Base-by-base conservation (phyloP, 2,797 vertebrate species). In the Semotilus atromaculatus region DNA sequence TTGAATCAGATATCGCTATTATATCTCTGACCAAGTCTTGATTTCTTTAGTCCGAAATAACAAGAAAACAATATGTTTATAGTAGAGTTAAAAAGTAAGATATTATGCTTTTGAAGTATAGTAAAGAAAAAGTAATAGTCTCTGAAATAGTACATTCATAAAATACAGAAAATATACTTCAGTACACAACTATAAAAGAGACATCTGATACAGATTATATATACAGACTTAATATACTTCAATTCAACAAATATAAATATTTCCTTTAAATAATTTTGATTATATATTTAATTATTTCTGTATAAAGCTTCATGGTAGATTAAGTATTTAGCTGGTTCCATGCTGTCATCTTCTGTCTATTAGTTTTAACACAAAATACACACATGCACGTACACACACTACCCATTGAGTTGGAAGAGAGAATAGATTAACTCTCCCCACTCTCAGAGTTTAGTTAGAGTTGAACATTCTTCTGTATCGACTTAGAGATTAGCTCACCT, bases 391-490 rank as follows among this genome's bases (percentile, higher is more conserved):
- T 8, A 62, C 23, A 78, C 51, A 45, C 48, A 58, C 38, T 29
- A 10, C 51, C 23, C 66, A 77, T 26, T 70, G 82, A 48, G 73
- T 58, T 68, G 18, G 45, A 70, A 84, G 75, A 71, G 40, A 84
- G 75, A 72, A 79, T 80, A 71, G 76, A 84, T 84, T 64, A 79
- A 92, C 94, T 94, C 94, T 91, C 95, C 95, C 95, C 94, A 94
- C 95, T 95, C 95, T 95, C 94, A 95, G 88, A 91, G 95, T 94
- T 96, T 96, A 96, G 94, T 93, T 95, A 95, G 94, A 96, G 92
- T 96, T 96, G 95, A 96, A 96, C 95, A 96, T 96, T 94, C 89
- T 86, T 93, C 92, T 88, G 94, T 95, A 96, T 96, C 96, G 96
- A 96, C 96, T 94, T 93, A 85, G 92, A 96, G 94, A 96, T 96